Evolutionary conservation across 1,140 invertebrate species (phyloP), one percentile per base, ranked within the genome.

Genomic region (Aphelinus atriplicis): DNA sequence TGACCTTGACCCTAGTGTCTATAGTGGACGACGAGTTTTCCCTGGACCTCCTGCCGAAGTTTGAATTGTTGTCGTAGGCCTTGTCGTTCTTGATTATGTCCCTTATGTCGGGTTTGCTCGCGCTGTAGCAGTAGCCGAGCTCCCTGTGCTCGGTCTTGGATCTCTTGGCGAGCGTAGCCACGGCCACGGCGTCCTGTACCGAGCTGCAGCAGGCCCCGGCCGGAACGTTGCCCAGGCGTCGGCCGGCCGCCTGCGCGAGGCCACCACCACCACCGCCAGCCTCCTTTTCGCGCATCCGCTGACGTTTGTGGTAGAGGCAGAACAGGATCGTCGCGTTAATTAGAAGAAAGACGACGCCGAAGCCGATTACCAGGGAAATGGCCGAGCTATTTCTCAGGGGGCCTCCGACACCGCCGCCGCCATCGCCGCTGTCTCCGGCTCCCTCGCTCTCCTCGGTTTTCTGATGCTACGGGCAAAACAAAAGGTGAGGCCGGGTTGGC

Each of bases 1-100:
- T 90, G 2, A 96, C 94, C 89, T 95, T 95, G 7, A 94, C 93
- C 80, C 95, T 93, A 0, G 94, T 93, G 81, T 95, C 94, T 75
- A 96, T 92, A 0, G 94, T 95, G 63, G 94, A 95, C 7, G 90
- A 91, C 1, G 94, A 95, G 78, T 93, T 90, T 80, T 94, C 92
- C 55, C 93, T 84, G 10, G 92, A 91, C 58, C 90, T 86, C 78
- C 91, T 86, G 51, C 90, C 88, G 57, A 90, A 91, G 83, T 92
- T 92, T 0, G 91, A 90, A 51, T 90, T 91, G 81, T 90, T 92
- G 73, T 90, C 90, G n/a, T 88, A 88, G 6, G 87, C 87, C 57
- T 89, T 86, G 75, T 89, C 88, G 72, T 86, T 88, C 71, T 89
- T 89, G 60, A 88, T 85, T 3, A 88, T 79, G 5, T 88, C 87